Evolutionary conservation across 2,113 vertebrate species (phyloP).

Genomic region (Hymenochirus boettgeri): DNA sequence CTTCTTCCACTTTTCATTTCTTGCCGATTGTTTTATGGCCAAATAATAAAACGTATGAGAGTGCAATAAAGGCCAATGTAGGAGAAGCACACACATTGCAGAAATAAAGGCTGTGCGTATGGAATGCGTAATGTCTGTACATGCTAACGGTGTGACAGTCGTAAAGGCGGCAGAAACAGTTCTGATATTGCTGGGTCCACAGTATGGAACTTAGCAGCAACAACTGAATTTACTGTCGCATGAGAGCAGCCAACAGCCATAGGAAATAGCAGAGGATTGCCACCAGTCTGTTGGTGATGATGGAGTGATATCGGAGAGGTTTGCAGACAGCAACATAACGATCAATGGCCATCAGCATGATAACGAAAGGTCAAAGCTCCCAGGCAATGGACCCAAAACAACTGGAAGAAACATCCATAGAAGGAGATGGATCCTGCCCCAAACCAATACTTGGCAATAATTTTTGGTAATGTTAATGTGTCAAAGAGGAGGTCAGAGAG

Average conservation of each 20-base stretch:
- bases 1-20: neutral
- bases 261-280: neutral
- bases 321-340: slow-evolving; percentile 2
- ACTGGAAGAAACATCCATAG: no score
- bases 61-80: neutral
- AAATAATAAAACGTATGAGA: neutral
- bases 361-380: neutral
- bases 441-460: no score
- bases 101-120: neutral
- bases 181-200: neutral
- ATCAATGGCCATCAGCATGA: neutral
- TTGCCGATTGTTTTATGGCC: neutral
- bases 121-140: neutral
- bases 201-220: neutral
- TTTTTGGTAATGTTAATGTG: no score
- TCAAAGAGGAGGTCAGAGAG: slow-evolving; percentile 8
- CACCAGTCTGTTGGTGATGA: neutral
- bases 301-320: neutral
- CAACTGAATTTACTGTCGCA: neutral
- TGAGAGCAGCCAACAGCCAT: neutral
- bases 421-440: no score
- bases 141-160: neutral
- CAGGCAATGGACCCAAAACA: neutral
- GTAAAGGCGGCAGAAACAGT: neutral
- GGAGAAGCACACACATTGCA: neutral